Evolutionary conservation across 1,140 invertebrate genomes (phyloP).

Genomic region (Artemia franciscana): DNA sequence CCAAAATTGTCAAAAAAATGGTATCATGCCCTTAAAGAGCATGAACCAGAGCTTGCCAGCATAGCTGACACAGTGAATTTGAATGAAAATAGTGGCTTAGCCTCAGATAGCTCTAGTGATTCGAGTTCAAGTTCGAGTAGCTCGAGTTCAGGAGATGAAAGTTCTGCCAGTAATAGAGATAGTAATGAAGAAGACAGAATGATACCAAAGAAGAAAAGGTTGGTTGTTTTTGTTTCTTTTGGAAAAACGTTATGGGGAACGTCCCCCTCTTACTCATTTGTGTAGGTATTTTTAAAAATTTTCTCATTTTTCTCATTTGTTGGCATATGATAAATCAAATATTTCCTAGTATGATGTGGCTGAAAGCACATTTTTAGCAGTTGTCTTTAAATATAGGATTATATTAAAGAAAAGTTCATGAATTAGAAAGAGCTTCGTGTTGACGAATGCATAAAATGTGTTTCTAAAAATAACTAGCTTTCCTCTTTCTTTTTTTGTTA

Average conservation of each 20-base stretch:
- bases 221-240: too few species aligned
- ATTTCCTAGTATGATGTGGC: too few species aligned
- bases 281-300: background rate
- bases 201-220: slow-evolving; percentile 58
- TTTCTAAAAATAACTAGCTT: too few species aligned
- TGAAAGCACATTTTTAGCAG: too few species aligned
- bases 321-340: background rate
- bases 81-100: slow-evolving; percentile 61
- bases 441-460: too few species aligned
- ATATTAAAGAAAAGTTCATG: too few species aligned
- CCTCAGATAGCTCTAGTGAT: slow-evolving; percentile 78
- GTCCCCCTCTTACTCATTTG: too few species aligned
- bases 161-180: slow-evolving; percentile 36
- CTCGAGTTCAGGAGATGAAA: slow-evolving; percentile 30
- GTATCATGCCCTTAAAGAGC: slow-evolving; percentile 40
- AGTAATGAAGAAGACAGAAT: slow-evolving; percentile 27
- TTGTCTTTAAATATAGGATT: too few species aligned
- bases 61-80: slow-evolving; percentile 68
- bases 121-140: slow-evolving; percentile 60
- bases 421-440: too few species aligned
- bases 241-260: too few species aligned
- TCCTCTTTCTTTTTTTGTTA: too few species aligned
- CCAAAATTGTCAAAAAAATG: slow-evolving; percentile 81
- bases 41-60: slow-evolving; percentile 55
- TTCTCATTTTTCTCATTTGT: background rate